Conservation (phyloP, 2,797 vertebrate species). For the Labeo calbasu region DNA sequence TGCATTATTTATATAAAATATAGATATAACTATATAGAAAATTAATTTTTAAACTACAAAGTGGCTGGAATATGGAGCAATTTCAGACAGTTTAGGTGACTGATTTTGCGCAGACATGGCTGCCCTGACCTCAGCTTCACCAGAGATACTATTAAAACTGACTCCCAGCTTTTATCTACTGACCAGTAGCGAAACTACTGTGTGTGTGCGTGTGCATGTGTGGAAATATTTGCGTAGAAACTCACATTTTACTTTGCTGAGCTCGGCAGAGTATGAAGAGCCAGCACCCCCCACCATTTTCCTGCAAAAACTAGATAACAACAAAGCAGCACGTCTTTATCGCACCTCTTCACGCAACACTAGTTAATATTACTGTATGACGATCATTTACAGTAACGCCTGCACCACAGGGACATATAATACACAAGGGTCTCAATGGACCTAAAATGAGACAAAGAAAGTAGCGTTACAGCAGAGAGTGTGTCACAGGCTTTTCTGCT, state of each 20-base stretch:
- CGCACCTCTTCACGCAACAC: conserved; percentile 2
- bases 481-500: conserved; percentile 55
- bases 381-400: conserved; percentile 10
- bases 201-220: conserved; percentile 5
- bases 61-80: background rate
- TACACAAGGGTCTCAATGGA: background rate
- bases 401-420: background rate
- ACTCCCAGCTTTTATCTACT: conserved; percentile 38
- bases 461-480: conserved; percentile 19
- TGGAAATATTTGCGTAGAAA: conserved; percentile 25
- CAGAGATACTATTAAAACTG: background rate
- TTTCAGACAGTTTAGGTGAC: background rate
- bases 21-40: conserved; percentile 2
- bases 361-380: conserved; percentile 8
- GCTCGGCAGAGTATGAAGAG: conserved; percentile 45
- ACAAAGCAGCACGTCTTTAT: conserved; percentile 17
- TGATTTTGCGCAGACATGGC: background rate
- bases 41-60: background rate
- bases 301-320: conserved; percentile 31
- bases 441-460: conserved; percentile 15
- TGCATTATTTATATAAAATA: background rate
- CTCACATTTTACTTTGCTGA: conserved; percentile 55
- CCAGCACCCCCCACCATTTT: conserved; percentile 17
- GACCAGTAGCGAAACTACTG: conserved; percentile 15
- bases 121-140: conserved; percentile 4